These are phyloP conservation scores for Ellobium chinense DNA, from an alignment of 2,888 invertebrate species.

Conservation along the genomic window DNA sequence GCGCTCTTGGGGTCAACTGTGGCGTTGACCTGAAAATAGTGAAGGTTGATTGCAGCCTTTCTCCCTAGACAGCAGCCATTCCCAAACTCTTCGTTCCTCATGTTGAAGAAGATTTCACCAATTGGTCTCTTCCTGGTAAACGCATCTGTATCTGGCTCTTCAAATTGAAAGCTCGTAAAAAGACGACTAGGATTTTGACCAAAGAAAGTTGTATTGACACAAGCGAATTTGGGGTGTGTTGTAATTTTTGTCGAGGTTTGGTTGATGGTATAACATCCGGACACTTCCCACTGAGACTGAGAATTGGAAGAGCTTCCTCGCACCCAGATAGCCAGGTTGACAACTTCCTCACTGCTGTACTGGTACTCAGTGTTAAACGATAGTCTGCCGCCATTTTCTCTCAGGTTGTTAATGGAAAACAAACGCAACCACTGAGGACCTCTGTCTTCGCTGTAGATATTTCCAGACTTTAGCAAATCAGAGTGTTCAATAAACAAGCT, in stretches of 20 bases:
- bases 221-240: neutral
- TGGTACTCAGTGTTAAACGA: slow-evolving; percentile 29
- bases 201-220: slow-evolving; percentile 47
- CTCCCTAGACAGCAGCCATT: neutral
- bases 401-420: slow-evolving; percentile 44
- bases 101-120: slow-evolving; percentile 69
- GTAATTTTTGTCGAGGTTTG: slow-evolving; percentile 47
- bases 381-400: neutral
- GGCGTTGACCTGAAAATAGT: slow-evolving; percentile 61
- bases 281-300: neutral
- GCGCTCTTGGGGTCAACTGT: slow-evolving; percentile 1
- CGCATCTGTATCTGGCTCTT: slow-evolving; percentile 51
- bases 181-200: slow-evolving; percentile 42
- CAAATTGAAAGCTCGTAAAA: slow-evolving; percentile 62
- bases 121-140: slow-evolving; percentile 59
- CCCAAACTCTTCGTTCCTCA: slow-evolving; percentile 44
- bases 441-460: neutral
- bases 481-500: slow-evolving; percentile 58
- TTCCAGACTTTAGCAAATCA: too few relatives aligned
- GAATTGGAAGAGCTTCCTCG: neutral
- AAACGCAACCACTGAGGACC: slow-evolving; percentile 59
- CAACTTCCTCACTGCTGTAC: neutral
- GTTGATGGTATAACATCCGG: slow-evolving; percentile 60
- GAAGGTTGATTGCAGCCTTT: slow-evolving; percentile 51
- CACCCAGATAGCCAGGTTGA: slow-evolving; percentile 30